Percentiles rank a stretch among this genome's conserved stretches.
Evolutionary conservation across 2,888 invertebrate genomes (phyloP).

Genomic region (Drosophila pegasa): DNA sequence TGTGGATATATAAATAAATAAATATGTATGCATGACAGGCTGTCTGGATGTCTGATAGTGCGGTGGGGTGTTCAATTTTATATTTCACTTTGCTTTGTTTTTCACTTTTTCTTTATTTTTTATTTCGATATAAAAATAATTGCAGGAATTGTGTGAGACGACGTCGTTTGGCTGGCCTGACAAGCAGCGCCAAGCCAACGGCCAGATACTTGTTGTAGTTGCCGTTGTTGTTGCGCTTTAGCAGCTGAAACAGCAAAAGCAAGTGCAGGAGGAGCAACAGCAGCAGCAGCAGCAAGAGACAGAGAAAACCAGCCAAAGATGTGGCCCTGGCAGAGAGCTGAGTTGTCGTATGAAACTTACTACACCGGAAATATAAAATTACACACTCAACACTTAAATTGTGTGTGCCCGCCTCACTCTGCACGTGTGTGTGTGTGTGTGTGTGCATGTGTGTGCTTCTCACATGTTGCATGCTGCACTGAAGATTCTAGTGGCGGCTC

Average conservation of each 20-base stretch:
- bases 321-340: slow-evolving; percentile 68
- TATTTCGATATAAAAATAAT: slow-evolving; percentile 79
- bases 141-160: slow-evolving; percentile 79
- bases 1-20: slow-evolving; percentile 17
- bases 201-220: slow-evolving; percentile 41
- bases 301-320: slow-evolving; percentile 60
- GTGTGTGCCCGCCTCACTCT: slow-evolving; percentile 54
- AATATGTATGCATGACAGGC: slow-evolving; percentile 60
- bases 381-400: slow-evolving; percentile 84
- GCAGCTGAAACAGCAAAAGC: slow-evolving; percentile 79
- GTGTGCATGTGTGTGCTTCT: slow-evolving; percentile 37
- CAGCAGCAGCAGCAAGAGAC: slow-evolving; percentile 34
- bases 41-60: slow-evolving; percentile 36
- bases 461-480: slow-evolving; percentile 73
- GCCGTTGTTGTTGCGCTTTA: slow-evolving; percentile 54
- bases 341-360: slow-evolving; percentile 77
- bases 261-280: slow-evolving; percentile 19
- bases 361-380: slow-evolving; percentile 85
- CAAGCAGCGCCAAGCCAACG: slow-evolving; percentile 44
- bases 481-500: slow-evolving; percentile 61
- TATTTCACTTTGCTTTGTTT: slow-evolving; percentile 26
- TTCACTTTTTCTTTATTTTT: slow-evolving; percentile 10
- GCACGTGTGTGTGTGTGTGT: slow-evolving; percentile 12
- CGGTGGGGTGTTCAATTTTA: slow-evolving; percentile 49
- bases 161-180: slow-evolving; percentile 49